These are phyloP conservation scores for Sinocyclocheilus maitianheensis DNA, from an alignment of 2,113 vertebrate genomes.

Conservation along the genomic window DNA sequence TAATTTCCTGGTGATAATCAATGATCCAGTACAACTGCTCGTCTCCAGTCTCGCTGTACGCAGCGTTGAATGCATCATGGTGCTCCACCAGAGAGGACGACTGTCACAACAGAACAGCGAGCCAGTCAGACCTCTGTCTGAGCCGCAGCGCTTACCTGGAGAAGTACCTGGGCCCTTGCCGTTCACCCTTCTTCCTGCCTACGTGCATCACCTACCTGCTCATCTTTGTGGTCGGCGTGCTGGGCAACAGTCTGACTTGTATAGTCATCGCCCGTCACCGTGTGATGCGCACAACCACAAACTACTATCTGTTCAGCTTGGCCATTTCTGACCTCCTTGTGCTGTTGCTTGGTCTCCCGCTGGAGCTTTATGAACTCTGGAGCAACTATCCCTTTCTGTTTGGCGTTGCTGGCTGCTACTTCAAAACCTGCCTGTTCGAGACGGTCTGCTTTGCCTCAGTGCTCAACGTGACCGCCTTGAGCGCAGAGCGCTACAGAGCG, in stretches of 20 bases:
- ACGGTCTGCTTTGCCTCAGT: conserved; percentile 76
- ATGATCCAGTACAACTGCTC: conserved; percentile 68
- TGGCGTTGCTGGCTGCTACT: conserved; percentile 72
- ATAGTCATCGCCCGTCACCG: conserved; percentile 68
- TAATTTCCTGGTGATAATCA: background rate
- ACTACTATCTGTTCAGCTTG: conserved; percentile 77
- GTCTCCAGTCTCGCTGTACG: conserved; percentile 27
- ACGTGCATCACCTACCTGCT: conserved; percentile 68
- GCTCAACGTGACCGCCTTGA: conserved; percentile 74
- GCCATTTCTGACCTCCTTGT: conserved; percentile 75
- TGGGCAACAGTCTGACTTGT: conserved; percentile 75
- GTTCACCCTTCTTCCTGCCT: conserved; percentile 68
- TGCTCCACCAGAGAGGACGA: conserved; percentile 56
- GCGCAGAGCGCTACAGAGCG: conserved; percentile 73
- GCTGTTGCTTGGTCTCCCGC: conserved; percentile 72
- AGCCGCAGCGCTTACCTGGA: conserved; percentile 62
- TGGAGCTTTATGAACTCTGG: conserved; percentile 77
- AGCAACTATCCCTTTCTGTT: conserved; percentile 75
- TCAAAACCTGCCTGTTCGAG: conserved; percentile 77
- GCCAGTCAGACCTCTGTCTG: conserved; percentile 61
- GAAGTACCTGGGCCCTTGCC: conserved; percentile 57
- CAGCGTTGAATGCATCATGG: conserved; percentile 33
- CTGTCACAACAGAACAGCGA: conserved; percentile 57
- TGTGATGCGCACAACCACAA: conserved; percentile 75
- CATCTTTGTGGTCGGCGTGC: conserved; percentile 71